phyloP scores from a whole-genome alignment of 2,888 invertebrate genomes.

The Scaptomyza parva region DNA sequence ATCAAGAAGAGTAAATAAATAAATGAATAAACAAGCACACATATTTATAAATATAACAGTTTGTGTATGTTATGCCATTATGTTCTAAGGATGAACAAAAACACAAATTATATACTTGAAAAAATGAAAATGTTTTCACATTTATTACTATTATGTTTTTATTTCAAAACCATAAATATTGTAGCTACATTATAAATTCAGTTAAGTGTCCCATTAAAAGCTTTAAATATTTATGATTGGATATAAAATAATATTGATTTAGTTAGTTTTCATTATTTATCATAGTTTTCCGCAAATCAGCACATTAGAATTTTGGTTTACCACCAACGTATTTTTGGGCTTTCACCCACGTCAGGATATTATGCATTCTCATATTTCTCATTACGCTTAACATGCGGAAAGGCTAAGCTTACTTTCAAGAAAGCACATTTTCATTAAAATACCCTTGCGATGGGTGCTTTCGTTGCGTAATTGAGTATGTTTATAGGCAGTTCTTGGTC shows the following conservation, averaged over 20 bases:
- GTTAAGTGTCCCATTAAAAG: neutral
- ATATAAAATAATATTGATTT: neutral
- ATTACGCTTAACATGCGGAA: constrained; percentile 13
- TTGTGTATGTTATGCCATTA: neutral
- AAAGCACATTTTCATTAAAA: constrained; percentile 32
- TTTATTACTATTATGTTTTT: neutral
- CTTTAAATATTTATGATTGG: neutral
- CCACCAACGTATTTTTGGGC: constrained; percentile 25
- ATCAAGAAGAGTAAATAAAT: constrained; percentile 19
- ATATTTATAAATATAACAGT: constrained; percentile 7
- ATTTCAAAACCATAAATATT: neutral
- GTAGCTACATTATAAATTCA: neutral
- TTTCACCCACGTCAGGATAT: constrained; percentile 9
- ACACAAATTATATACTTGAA: neutral
- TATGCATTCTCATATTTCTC: constrained; percentile 32
- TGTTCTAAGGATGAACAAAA: neutral
- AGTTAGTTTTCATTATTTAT: constrained; percentile 3
- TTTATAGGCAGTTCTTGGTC: too few relatives aligned
- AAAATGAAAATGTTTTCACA: neutral
- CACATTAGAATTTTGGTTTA: constrained; percentile 11
- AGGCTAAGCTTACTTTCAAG: constrained; percentile 7
- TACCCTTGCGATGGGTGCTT: constrained; percentile 21
- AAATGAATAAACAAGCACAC: constrained; percentile 2
- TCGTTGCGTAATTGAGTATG: neutral
- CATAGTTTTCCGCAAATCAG: neutral